phyloP scores from a whole-genome alignment of 2,888 invertebrate genomes.

The Neuroscelio doddi region DNA sequence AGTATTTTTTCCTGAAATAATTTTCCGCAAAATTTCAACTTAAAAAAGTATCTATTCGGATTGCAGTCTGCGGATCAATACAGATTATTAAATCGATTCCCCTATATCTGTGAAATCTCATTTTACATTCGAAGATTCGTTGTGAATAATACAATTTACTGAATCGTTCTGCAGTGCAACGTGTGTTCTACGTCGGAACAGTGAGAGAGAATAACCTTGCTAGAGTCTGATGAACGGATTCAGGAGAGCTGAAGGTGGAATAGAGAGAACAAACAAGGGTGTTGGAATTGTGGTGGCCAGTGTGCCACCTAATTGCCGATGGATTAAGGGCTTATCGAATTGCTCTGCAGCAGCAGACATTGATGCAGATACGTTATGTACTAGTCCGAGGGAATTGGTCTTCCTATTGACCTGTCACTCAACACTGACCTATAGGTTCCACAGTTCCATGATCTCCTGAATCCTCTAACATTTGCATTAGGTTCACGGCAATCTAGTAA shows the following conservation, averaged over 20 bases:
- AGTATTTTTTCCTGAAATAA: no score
- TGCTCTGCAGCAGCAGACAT: slow-evolving; percentile 36
- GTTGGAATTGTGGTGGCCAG: slow-evolving; percentile 41
- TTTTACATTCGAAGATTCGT: slow-evolving; percentile 5
- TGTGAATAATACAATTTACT: slow-evolving; percentile 56
- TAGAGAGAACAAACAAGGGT: slow-evolving; percentile 22
- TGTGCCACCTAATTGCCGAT: slow-evolving; percentile 62
- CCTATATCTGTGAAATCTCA: neutral
- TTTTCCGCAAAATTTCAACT: no score
- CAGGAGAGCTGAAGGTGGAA: slow-evolving; percentile 22
- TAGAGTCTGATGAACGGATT: slow-evolving; percentile 14
- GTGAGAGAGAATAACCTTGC: slow-evolving; percentile 25
- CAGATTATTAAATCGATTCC: no score
- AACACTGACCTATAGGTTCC: slow-evolving; percentile 28
- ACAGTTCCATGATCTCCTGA: slow-evolving; percentile 14
- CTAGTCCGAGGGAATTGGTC: slow-evolving; percentile 12
- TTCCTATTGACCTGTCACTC: slow-evolving; percentile 50
- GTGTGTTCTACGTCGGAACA: slow-evolving; percentile 33
- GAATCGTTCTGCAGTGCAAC: slow-evolving; percentile 38
- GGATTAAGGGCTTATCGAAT: slow-evolving; percentile 66
- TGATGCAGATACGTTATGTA: slow-evolving; percentile 41
- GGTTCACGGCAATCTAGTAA: slow-evolving; percentile 28
- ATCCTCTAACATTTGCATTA: slow-evolving; percentile 30
- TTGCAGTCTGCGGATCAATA: no score
- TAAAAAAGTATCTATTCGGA: no score